Evolutionary conservation across 2,797 vertebrate species (phyloP).

Genomic region (Hypotaenidia philippensis): DNA sequence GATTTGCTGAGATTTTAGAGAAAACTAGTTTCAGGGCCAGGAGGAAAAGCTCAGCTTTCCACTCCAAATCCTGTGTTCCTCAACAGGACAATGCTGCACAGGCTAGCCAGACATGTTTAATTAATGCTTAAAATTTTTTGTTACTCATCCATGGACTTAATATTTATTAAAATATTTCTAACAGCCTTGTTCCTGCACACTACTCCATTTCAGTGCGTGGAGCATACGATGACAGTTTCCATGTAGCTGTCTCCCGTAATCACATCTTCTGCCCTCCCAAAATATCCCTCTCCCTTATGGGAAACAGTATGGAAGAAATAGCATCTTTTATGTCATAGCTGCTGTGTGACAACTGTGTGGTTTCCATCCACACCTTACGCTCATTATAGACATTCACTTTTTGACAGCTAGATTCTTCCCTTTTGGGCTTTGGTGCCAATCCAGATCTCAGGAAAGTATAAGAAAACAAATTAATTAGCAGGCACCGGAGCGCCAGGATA

Average conservation of each 20-base stretch:
- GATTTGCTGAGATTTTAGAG: not conserved
- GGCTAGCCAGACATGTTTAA: not conserved
- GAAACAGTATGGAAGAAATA: constrained; percentile 57
- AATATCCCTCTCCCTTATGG: constrained; percentile 64
- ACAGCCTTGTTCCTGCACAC: not conserved
- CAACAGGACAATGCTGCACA: not conserved
- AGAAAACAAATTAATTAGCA: constrained; percentile 72
- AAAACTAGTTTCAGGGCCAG: not conserved
- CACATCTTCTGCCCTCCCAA: constrained; percentile 66
- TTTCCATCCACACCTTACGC: constrained; percentile 64
- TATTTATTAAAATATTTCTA: constrained; percentile 11
- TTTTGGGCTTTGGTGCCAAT: constrained; percentile 64
- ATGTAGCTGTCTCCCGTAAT: constrained; percentile 10
- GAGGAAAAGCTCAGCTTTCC: not conserved
- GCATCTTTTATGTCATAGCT: constrained; percentile 41
- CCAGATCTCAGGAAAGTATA: constrained; percentile 62
- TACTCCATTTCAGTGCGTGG: not conserved
- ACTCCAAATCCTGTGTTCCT: not conserved
- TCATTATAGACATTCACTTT: constrained; percentile 66
- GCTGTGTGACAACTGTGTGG: constrained; percentile 47
- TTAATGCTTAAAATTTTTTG: not conserved
- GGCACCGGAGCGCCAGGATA: constrained; percentile 35
- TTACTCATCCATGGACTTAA: not conserved
- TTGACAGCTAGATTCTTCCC: constrained; percentile 70
- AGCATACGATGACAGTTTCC: not conserved